Conservation (phyloP, 2,888 invertebrate genomes). For the Xylophagus ater region DNA sequence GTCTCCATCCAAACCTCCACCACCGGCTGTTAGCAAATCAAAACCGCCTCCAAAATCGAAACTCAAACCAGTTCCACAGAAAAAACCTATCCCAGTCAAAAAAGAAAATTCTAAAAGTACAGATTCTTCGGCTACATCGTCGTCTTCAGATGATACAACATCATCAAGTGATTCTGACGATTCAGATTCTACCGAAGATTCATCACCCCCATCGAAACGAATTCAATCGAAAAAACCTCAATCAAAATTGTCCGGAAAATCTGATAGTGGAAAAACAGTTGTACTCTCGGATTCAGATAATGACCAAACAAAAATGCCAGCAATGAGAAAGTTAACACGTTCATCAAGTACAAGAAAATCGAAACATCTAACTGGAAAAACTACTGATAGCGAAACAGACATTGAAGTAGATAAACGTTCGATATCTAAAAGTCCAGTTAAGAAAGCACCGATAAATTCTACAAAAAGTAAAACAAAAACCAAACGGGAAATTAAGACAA, state of each 20-base stretch:
- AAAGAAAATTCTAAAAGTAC: constrained; percentile 19
- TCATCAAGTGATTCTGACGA: constrained; percentile 39
- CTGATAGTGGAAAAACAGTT: constrained; percentile 34
- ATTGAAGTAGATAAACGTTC: constrained; percentile 37
- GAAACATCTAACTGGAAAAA: constrained; percentile 46
- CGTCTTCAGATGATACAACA: constrained; percentile 27
- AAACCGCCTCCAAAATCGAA: constrained; percentile 28
- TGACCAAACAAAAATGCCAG: constrained; percentile 14
- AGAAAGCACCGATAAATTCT: constrained; percentile 41
- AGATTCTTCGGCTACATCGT: constrained; percentile 30
- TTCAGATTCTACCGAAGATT: constrained; percentile 33
- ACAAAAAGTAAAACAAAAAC: constrained; percentile 42
- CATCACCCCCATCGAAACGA: constrained; percentile 19
- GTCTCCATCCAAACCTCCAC: constrained; percentile 9
- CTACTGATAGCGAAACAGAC: constrained; percentile 33
- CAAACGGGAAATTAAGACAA: constrained; percentile 23
- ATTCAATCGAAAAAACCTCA: constrained; percentile 7
- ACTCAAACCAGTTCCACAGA: constrained; percentile 21
- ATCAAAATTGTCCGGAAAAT: constrained; percentile 24
- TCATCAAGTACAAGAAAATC: constrained; percentile 58
- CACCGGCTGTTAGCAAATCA: constrained; percentile 35
- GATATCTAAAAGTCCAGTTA: constrained; percentile 52
- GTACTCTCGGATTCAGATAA: constrained; percentile 48
- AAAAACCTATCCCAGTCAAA: constrained; percentile 31
- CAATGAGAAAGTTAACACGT: constrained; percentile 53